Evolutionary conservation across 2,797 vertebrate genomes (phyloP).

Genomic region (Falco rusticolus): DNA sequence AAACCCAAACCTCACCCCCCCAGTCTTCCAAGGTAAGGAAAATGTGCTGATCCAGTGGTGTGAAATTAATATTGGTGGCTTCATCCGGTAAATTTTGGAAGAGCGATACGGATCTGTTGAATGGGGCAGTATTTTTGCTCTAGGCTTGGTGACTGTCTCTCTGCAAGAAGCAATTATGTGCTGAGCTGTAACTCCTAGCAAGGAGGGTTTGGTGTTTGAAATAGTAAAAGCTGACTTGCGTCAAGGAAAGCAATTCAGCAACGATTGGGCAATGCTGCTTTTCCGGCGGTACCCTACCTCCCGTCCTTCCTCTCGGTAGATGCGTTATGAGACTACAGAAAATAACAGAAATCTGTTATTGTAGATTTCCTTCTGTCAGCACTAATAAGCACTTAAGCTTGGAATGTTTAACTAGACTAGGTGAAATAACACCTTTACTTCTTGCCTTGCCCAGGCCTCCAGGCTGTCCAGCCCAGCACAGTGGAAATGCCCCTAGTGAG

Average conservation of each 20-base stretch:
- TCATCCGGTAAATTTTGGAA: neutral
- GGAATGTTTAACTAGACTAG: neutral
- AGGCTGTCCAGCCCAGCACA: constrained; percentile 86
- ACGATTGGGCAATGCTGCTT: neutral
- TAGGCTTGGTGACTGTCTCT: neutral
- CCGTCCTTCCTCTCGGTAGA: neutral
- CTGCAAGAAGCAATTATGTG: neutral
- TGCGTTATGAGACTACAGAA: neutral
- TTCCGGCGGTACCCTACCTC: neutral
- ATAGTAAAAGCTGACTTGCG: neutral
- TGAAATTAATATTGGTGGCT: neutral
- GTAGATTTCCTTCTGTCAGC: neutral
- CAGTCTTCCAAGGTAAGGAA: constrained; percentile 94
- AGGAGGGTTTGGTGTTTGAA: neutral
- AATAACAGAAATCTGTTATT: neutral
- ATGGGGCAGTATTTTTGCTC: neutral
- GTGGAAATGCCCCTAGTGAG: constrained; percentile 84
- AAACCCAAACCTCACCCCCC: constrained; percentile 95
- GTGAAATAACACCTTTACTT: neutral
- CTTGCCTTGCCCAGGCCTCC: constrained; percentile 82
- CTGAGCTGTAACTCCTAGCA: neutral
- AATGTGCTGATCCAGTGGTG: neutral
- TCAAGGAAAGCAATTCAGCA: neutral
- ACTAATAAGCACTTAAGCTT: neutral
- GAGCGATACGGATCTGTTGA: neutral